phyloP scores from a whole-genome alignment of 2,113 vertebrate species.

The Osmerus eperlanus region DNA sequence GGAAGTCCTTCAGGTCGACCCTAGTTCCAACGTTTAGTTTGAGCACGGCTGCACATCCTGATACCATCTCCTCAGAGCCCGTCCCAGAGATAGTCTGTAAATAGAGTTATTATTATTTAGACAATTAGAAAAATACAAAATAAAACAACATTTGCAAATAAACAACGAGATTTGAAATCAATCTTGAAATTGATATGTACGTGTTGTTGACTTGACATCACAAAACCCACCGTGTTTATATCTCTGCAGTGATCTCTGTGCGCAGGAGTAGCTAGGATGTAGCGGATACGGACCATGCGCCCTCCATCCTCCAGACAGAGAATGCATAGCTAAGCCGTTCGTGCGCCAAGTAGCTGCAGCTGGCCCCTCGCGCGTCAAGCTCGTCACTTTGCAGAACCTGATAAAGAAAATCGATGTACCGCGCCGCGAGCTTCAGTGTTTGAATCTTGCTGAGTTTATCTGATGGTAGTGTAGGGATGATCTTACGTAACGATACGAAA shows the following conservation, averaged over 20 bases:
- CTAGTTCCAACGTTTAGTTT: no score
- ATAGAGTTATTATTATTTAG: no score
- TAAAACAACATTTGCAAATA: no score
- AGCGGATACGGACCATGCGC: conserved; percentile 94
- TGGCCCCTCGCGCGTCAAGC: conserved; percentile 95
- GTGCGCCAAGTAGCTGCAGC: conserved; percentile 98
- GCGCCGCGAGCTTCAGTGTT: conserved; percentile 93
- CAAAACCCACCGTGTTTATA: neutral
- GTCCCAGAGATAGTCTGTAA: no score
- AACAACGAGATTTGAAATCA: no score
- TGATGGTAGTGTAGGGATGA: conserved; percentile 96
- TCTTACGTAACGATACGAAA: conserved; percentile 92
- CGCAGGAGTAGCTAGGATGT: conserved; percentile 76
- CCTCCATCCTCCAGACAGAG: conserved; percentile 99
- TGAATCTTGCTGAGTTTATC: conserved; percentile 99
- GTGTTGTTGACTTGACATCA: no score
- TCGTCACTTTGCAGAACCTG: conserved; percentile 97
- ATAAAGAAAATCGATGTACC: conserved; percentile 97
- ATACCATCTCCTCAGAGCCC: no score
- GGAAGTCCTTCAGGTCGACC: no score
- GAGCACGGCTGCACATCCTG: no score
- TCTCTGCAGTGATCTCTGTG: conserved; percentile 18
- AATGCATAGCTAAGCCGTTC: conserved; percentile 97
- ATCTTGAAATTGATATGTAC: no score
- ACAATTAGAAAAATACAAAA: no score